Base-by-base conservation (phyloP, 2,113 vertebrate genomes). In the Apus apus region DNA sequence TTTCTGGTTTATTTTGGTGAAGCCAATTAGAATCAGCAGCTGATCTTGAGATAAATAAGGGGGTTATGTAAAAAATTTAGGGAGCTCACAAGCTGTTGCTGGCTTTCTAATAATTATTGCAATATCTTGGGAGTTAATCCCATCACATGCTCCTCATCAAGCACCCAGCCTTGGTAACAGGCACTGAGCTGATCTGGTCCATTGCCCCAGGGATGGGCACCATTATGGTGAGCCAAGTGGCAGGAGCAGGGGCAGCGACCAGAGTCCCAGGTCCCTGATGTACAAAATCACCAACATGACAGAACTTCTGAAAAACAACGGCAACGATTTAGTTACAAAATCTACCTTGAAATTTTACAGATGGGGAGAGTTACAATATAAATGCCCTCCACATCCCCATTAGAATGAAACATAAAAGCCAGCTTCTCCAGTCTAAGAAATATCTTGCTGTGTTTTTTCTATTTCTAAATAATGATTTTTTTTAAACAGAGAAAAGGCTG, bases 1-100 rank as follows among this genome's bases (percentile, higher is more conserved):
- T 66, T 91, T 57, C 75, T 91, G 71, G 46, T 73, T 80, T 95
- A 56, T 72, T 83, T 95, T 87, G 81, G 82, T 62, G 51, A 70
- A 58, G 78, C 15, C 82, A 90, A 64, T 72, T 87, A 81, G 61
- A 75, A 86, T 71, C 38, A 45, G 73, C 70, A 89, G 68, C 65
- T 94, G 73, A 87, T 57, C 61, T 77, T 1, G 0, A 85, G 73
- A 34, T 16, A 72, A 80, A 38, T 58, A 84, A 78, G 86, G 11
- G 67, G n/a, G 54, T 70, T 62, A 57, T 38, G 34, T 23, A n/a
- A 57, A 75, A 65, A 62, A 72, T 75, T 68, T 51, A 46, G 54
- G 61, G 77, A 53, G 48, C 45, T 89, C 79, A 84, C 38, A 71
- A 74, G 56, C 73, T 62, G 56, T 66, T 84, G 6, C 29, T 87